Evolutionary conservation across 2,113 vertebrate species (phyloP), one percentile per base, ranked within the genome.

Genomic region (Oncorhynchus keta): DNA sequence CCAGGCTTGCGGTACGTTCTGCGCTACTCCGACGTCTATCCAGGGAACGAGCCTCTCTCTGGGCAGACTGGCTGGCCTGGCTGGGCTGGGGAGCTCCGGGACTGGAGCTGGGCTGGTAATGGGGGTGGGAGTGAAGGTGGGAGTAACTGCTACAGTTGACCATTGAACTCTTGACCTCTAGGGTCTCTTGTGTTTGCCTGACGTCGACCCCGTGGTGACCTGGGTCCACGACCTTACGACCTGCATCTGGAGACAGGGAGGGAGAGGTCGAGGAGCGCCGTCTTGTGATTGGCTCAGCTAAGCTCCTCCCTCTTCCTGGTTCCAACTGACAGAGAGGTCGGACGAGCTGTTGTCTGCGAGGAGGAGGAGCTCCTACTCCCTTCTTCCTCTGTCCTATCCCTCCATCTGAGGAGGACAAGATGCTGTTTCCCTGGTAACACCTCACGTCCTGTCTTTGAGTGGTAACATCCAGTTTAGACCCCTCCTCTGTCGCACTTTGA

Each of bases 261-360:
- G 12, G 70, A 30, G 35, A 69, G 68, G 12, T 68, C 11, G 35
- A 69, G 68, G 32, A 69, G 83, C 0, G 26, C 75, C 32, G 66
- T 20, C 84, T 83, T 16, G 55, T 83, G 79, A 61, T 71, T 12
- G 65, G 39, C 61, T 91, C 85, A 64, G 80, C 74, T 69, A 74
- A 82, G 72, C 68, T 84, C 76, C 78, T 77, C 0, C 72, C 83
- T 75, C 80, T 84, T 26, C 84, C 92, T 75, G 88, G 85, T 71
- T 92, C 91, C 4, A 89, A 85, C 78, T 92, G 89, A 81, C 92
- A 91, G 62, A 94, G 89, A n/a, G 92, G 92, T 73, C 90, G 88
- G 65, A 93, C 93, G 0, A 94, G 90, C 85, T 94, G 91, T 66
- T 92, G 93, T 51, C 90, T 83, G 69, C 91, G 84, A 45, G 91